Evolutionary conservation across 2,888 invertebrate species (phyloP).

Genomic region (Ophioninae sp.): DNA sequence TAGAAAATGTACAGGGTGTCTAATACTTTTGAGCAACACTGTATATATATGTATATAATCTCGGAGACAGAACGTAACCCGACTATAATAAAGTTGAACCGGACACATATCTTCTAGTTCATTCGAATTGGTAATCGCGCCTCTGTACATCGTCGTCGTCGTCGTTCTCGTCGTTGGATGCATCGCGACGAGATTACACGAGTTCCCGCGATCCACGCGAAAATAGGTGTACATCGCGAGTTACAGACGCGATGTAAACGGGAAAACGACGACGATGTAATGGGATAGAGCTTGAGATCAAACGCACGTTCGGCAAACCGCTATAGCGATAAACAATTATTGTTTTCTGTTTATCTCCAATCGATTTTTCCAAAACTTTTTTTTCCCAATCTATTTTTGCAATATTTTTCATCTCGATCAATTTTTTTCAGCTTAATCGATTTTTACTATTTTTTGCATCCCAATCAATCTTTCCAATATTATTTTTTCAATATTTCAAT

Average conservation of each 20-base stretch:
- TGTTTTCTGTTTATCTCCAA: conserved; percentile 12
- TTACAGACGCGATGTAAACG: not conserved
- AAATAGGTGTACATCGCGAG: conserved; percentile 26
- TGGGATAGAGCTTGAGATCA: conserved; percentile 12
- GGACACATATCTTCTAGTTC: conserved; percentile 60
- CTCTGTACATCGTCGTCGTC: conserved; percentile 34
- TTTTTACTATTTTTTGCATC: no score
- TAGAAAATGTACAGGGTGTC: not conserved
- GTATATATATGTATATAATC: conserved; percentile 21
- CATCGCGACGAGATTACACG: conserved; percentile 20
- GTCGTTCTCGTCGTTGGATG: conserved; percentile 27
- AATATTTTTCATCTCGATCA: not conserved
- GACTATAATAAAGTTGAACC: conserved; percentile 56
- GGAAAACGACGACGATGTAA: conserved; percentile 21
- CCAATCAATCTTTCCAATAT: no score
- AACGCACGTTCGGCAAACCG: not conserved
- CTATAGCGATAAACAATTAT: conserved; percentile 2
- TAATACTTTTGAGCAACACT: not conserved
- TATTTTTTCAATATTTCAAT: no score
- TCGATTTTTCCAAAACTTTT: not conserved
- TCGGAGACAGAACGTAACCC: conserved; percentile 34
- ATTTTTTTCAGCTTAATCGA: not conserved
- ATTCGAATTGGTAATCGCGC: conserved; percentile 61
- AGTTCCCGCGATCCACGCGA: conserved; percentile 29
- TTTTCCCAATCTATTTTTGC: not conserved